Evolutionary conservation across 2,113 vertebrate species (phyloP), one percentile per base, ranked within the genome.

Genomic region (Cranoglanis bouderius): DNA sequence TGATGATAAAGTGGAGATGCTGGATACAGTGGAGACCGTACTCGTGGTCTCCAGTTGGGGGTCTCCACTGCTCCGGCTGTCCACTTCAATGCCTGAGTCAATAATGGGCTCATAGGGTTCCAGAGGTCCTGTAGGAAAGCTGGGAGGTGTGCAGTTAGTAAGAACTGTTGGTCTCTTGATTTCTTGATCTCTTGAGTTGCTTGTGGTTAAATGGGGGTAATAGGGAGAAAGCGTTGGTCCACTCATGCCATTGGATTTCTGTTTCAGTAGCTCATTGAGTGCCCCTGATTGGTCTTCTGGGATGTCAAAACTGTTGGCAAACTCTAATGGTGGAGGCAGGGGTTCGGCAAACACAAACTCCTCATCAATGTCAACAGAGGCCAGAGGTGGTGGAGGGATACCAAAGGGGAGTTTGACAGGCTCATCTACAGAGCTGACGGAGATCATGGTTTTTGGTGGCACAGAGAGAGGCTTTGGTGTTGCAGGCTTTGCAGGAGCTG

Each of bases 11-110:
- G 97, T 98, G 93, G 97, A 98, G 95, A 98, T 97, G 94, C 96
- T 97, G 94, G 97, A 98, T 94, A 98, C 97, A 0, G 97, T 98
- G 95, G 97, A 98, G 93, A 98, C 94, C 90, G 97, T 98, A 96
- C 97, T 98, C 93, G 97, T 98, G 88, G 97, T 98, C 95, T 98
- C 97, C 90, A 97, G 93, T 90, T 97, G 97, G 93, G 97, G 97
- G 94, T 98, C 97, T 51, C 97, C 97, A 93, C 97, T 95, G 90
- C 97, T 97, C 77, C 97, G 95, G 91, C 97, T 97, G 94, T 98
- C 97, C 12, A 94, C 89, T 87, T 98, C 97, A 18, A 98, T 97
- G 90, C 97, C 97, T 1, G 97, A 98, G 95, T 98, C 97, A 21
- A 96, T 93, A 87, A 97, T 94, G 0, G 95, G 95, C 57, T 97